Percentiles rank a stretch among this genome's conserved stretches.
These are phyloP conservation scores for Thermophis baileyi DNA, from an alignment of 2,113 vertebrate genomes.

Conservation along the genomic window DNA sequence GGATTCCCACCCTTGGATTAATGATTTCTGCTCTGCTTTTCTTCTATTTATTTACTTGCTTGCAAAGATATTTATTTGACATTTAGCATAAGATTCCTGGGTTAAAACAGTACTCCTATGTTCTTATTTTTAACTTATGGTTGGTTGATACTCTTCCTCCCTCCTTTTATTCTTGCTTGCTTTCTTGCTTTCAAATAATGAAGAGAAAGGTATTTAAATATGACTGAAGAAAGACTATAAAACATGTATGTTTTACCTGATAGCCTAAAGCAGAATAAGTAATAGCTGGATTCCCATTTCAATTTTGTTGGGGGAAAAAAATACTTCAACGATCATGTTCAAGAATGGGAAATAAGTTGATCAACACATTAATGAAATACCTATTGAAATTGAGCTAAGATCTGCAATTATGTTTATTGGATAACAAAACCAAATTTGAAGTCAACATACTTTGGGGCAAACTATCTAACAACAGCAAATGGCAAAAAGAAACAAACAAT, in stretches of 20 bases:
- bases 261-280: not conserved
- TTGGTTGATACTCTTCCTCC: not conserved
- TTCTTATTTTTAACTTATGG: not conserved
- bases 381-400: not conserved
- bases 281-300: not conserved
- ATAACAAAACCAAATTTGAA: not conserved
- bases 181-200: not conserved
- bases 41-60: not conserved
- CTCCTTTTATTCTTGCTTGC: not conserved
- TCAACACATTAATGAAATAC: not conserved
- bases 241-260: not conserved
- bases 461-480: not conserved
- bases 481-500: not conserved
- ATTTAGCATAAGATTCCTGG: not conserved
- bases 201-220: not conserved
- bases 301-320: not conserved
- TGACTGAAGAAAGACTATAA: not conserved
- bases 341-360: not conserved
- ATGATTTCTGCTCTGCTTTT: not conserved
- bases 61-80: not conserved
- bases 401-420: not conserved
- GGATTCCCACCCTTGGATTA: not conserved
- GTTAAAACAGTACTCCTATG: not conserved
- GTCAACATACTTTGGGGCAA: not conserved
- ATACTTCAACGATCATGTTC: not conserved